Conservation (phyloP, 2,888 invertebrate species). For the Diarsia mendica region DNA sequence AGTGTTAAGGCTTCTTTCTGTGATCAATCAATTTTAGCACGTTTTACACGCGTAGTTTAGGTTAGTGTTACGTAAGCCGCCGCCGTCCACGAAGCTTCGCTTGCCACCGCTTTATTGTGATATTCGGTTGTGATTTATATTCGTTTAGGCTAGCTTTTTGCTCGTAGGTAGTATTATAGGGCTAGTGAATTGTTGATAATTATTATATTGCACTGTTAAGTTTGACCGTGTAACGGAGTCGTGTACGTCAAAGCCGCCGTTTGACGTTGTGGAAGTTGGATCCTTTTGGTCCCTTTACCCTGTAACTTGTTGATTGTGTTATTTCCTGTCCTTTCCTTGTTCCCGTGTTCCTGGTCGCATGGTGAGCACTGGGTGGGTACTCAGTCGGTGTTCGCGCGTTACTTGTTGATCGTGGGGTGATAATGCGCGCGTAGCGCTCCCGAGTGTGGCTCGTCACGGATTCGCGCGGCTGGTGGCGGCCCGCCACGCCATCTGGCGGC, state of each 20-base stretch:
- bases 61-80: conserved; percentile 88
- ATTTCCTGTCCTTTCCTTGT: conserved; percentile 61
- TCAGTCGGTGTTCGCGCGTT: conserved; percentile 70
- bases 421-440: conserved; percentile 85
- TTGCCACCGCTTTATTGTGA: conserved; percentile 89
- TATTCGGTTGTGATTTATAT: conserved; percentile 89
- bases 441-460: conserved; percentile 92
- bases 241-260: conserved; percentile 74
- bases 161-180: conserved; percentile 77
- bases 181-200: conserved; percentile 56
- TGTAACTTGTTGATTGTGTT: conserved; percentile 74
- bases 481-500: conserved; percentile 93
- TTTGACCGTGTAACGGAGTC: conserved; percentile 74
- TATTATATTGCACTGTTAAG: conserved; percentile 47
- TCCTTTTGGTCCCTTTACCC: conserved; percentile 57
- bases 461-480: conserved; percentile 93
- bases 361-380: conserved; percentile 75
- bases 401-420: conserved; percentile 82
- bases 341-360: conserved; percentile 69
- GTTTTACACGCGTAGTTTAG: conserved; percentile 85
- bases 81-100: conserved; percentile 90
- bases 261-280: conserved; percentile 71
- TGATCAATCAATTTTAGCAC: conserved; percentile 89
- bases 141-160: conserved; percentile 87
- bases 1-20: conserved; percentile 89